Evolutionary conservation across 2,113 vertebrate genomes (phyloP).

Genomic region (Trachemys scripta): DNA sequence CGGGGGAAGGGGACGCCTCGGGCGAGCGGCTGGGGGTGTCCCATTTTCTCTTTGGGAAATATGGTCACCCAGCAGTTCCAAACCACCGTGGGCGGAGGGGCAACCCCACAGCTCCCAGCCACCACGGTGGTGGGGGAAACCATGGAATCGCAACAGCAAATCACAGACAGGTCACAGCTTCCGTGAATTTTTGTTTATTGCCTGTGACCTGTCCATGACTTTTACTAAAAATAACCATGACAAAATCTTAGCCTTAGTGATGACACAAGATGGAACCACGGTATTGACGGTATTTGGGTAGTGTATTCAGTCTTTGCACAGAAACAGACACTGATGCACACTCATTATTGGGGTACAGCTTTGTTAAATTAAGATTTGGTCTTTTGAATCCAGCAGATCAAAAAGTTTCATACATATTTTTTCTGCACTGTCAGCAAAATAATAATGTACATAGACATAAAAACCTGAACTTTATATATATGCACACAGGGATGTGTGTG

Average conservation of each 20-base stretch:
- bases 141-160: too few relatives aligned
- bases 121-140: too few relatives aligned
- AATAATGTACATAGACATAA: constrained; percentile 14
- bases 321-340: neutral
- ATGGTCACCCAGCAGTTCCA: too few relatives aligned
- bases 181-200: too few relatives aligned
- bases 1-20: too few relatives aligned
- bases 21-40: too few relatives aligned
- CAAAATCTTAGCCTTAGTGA: neutral
- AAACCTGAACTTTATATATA: neutral
- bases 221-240: too few relatives aligned
- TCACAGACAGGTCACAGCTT: too few relatives aligned
- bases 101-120: too few relatives aligned
- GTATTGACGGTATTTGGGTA: neutral
- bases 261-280: neutral
- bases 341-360: neutral
- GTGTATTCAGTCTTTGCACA: neutral
- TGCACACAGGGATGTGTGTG: constrained; percentile 5
- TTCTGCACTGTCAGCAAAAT: neutral
- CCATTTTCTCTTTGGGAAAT: too few relatives aligned
- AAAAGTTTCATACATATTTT: neutral
- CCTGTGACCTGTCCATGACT: too few relatives aligned
- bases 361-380: neutral
- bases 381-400: neutral
- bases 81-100: too few relatives aligned